Base-by-base conservation (phyloP, 2,888 invertebrate species). In the Ormyrus thymus region DNA sequence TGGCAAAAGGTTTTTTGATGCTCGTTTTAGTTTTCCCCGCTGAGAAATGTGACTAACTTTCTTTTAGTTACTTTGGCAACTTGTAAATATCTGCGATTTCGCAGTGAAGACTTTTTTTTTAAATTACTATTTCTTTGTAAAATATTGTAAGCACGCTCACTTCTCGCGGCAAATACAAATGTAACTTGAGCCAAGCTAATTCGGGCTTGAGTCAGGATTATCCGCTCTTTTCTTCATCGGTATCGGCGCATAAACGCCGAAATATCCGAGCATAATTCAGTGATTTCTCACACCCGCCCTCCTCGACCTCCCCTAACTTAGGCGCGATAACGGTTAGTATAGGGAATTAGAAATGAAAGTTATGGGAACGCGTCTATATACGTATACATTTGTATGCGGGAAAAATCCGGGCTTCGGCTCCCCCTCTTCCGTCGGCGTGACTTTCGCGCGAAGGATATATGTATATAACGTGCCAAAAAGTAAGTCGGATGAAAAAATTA, bases 211-310 rank as follows among this genome's bases (percentile, higher is more conserved):
- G 43, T n/a, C n/a, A 61, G 7, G 29, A 45, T 7, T 10, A 9
- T 29, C 29, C 11, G 13, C n/a, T 56, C 10, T 51, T 65, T 51
- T 51, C 6, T 53, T 64, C 6, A 13, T n/a, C 2, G 6, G 6
- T n/a, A 66, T 6, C 29, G 10, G 15, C 11, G 29, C 15, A 65
- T 50, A n/a, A 6, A 13, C 7, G 55, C 46, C 9, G 53, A 10
- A 59, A 59, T 59, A 65, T 51, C 55, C 7, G 13, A 9, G 46
- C 46, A 69, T 70, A 69, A 77, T 65, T 71, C 65, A 53, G 71
- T 72, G 58, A 61, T 70, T 77, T 61, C 55, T 72, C 61, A 50
- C 15, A 5, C 13, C 11, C 56, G 45, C 7, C 50, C 11, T n/a
- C n/a, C 53, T 50, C n/a, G n/a, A 11, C 10, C 43, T n/a, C 55